These are phyloP conservation scores for Rhinophrynus dorsalis DNA, from an alignment of 2,797 vertebrate species.

Conservation along the genomic window DNA sequence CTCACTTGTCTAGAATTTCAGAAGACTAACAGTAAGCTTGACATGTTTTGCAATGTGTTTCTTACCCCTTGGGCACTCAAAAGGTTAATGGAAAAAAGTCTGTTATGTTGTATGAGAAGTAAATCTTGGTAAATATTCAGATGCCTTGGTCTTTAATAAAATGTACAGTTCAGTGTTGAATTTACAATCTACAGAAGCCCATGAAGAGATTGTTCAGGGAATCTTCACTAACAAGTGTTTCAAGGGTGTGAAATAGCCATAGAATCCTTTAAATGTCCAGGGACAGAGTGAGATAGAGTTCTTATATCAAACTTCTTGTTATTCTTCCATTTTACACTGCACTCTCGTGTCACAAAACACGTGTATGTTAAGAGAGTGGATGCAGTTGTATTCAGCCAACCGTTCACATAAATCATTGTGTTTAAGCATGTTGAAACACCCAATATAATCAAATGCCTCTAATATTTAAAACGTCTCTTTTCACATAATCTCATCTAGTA, in stretches of 20 bases:
- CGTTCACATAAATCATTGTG: neutral
- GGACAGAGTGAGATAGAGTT: slow-evolving; percentile 29
- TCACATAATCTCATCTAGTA: too few relatives aligned
- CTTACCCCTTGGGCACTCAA: too few relatives aligned
- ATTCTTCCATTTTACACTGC: slow-evolving; percentile 15
- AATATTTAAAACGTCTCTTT: too few relatives aligned
- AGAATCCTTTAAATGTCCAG: slow-evolving; percentile 23
- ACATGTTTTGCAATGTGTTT: too few relatives aligned
- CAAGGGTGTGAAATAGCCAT: slow-evolving; percentile 36
- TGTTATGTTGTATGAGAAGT: too few relatives aligned
- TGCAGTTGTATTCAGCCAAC: neutral
- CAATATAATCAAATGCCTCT: too few relatives aligned
- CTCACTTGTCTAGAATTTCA: too few relatives aligned
- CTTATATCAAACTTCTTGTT: slow-evolving; percentile 32
- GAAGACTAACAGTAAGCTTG: too few relatives aligned
- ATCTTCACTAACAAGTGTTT: slow-evolving; percentile 14
- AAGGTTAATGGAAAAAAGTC: too few relatives aligned
- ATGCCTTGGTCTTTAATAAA: neutral
- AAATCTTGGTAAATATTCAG: neutral
- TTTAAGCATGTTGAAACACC: too few relatives aligned
- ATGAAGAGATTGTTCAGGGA: slow-evolving; percentile 7
- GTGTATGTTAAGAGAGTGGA: slow-evolving; percentile 17
- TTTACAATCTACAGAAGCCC: neutral
- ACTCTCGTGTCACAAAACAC: slow-evolving; percentile 26
- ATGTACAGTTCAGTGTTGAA: neutral